These are phyloP conservation scores for Diarsia brunnea DNA, from an alignment of 2,888 invertebrate genomes.

Conservation along the genomic window DNA sequence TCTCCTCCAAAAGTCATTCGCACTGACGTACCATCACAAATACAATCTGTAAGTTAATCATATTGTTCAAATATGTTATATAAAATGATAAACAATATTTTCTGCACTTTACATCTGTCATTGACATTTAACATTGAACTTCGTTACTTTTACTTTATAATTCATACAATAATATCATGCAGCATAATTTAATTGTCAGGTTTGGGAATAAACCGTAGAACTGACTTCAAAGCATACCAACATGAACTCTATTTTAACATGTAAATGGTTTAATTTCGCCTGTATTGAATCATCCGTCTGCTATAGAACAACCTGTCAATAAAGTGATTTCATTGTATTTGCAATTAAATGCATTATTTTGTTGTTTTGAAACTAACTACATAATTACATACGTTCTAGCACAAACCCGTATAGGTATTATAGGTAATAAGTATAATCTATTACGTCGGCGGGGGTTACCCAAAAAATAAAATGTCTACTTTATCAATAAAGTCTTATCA, in stretches of 20 bases:
- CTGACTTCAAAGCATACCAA: background rate
- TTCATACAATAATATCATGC: constrained; percentile 19
- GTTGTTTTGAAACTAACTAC: constrained; percentile 6
- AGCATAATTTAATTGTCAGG: constrained; percentile 29
- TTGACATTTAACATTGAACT: constrained; percentile 6
- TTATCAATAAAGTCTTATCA: constrained; percentile 3
- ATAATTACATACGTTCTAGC: background rate
- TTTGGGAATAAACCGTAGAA: constrained; percentile 11
- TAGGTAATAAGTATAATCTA: background rate
- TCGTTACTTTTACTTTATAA: constrained; percentile 33
- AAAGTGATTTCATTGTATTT: constrained; percentile 2
- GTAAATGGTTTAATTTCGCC: background rate
- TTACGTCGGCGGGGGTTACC: background rate
- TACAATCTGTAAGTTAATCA: background rate
- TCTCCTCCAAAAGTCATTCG: background rate
- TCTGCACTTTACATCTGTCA: constrained; percentile 14
- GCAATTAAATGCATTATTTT: constrained; percentile 19
- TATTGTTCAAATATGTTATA: background rate
- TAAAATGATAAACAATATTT: constrained; percentile 2
- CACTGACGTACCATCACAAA: background rate
- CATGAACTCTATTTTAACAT: background rate
- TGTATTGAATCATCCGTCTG: background rate
- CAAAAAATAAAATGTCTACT: background rate
- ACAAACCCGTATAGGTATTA: background rate
- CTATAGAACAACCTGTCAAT: background rate